phyloP scores from a whole-genome alignment of 2,797 vertebrate genomes.

The Ctenopoma kingsleyae region DNA sequence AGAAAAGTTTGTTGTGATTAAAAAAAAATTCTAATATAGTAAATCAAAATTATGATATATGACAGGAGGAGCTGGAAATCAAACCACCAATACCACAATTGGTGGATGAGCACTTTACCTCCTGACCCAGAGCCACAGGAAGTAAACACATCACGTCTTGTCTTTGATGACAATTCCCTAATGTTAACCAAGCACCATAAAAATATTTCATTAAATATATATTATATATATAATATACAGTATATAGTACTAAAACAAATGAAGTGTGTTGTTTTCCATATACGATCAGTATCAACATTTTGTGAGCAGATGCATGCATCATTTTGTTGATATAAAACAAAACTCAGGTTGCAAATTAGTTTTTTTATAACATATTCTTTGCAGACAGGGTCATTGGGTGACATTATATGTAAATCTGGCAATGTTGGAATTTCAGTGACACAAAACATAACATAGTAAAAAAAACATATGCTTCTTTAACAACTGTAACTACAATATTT shows the following conservation, averaged over 20 bases:
- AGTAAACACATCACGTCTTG: neutral
- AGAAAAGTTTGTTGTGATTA: no score
- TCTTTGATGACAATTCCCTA: constrained; percentile 6
- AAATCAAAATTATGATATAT: no score
- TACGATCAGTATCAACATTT: no score
- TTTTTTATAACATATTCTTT: neutral
- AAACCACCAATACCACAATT: no score
- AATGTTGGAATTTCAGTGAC: neutral
- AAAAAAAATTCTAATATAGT: no score
- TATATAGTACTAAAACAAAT: neutral
- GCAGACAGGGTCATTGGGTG: neutral
- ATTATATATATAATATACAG: no score
- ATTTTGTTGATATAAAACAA: neutral
- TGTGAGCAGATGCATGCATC: no score
- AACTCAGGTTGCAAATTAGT: neutral
- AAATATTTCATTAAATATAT: no score
- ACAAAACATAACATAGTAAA: neutral
- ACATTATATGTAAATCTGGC: neutral
- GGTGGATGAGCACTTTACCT: no score
- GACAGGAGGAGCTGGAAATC: no score
- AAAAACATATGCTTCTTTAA: neutral
- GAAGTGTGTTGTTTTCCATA: neutral
- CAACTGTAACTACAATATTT: neutral
- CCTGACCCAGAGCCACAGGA: no score
- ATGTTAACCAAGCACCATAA: neutral